These are phyloP conservation scores for Stegana nigrithorax DNA, from an alignment of 2,888 invertebrate species.

Conservation along the genomic window DNA sequence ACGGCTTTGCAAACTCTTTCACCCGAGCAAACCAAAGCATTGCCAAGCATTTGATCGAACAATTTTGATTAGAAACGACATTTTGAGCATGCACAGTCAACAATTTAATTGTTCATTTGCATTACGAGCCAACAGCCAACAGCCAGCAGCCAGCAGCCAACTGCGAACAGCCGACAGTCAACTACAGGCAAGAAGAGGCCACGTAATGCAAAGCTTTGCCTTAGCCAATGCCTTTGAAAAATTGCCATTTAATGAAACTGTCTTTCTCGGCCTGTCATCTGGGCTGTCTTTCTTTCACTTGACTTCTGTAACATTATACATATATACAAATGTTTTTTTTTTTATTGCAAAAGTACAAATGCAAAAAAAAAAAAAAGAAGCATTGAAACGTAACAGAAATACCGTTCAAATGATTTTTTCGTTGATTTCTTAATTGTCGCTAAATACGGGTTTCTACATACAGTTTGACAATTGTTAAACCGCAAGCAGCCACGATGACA, in stretches of 20 bases:
- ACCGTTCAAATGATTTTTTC: conserved; percentile 15
- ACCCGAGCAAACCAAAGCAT: too few species aligned
- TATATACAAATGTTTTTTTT: conserved; percentile 33
- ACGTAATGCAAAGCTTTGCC: neutral
- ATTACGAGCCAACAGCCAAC: conserved; percentile 31
- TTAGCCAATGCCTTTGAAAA: conserved; percentile 1
- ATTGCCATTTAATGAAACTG: conserved; percentile 26
- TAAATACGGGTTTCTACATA: conserved; percentile 49
- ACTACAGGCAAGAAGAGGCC: neutral
- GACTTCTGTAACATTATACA: neutral
- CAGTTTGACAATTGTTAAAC: conserved; percentile 16
- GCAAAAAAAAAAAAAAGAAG: neutral
- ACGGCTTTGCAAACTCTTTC: too few species aligned
- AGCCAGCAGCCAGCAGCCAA: neutral
- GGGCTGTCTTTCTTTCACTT: neutral
- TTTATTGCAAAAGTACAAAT: neutral
- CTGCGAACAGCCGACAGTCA: neutral
- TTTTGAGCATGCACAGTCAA: conserved; percentile 48
- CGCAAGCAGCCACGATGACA: neutral
- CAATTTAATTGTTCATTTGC: conserved; percentile 61
- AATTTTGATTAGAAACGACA: conserved; percentile 48
- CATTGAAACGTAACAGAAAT: conserved; percentile 41
- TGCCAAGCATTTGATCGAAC: conserved; percentile 57
- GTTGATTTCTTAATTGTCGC: conserved; percentile 62
- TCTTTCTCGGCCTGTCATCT: conserved; percentile 43